Conservation (phyloP, 2,113 vertebrate genomes). For the Ceyx margarethae region DNA sequence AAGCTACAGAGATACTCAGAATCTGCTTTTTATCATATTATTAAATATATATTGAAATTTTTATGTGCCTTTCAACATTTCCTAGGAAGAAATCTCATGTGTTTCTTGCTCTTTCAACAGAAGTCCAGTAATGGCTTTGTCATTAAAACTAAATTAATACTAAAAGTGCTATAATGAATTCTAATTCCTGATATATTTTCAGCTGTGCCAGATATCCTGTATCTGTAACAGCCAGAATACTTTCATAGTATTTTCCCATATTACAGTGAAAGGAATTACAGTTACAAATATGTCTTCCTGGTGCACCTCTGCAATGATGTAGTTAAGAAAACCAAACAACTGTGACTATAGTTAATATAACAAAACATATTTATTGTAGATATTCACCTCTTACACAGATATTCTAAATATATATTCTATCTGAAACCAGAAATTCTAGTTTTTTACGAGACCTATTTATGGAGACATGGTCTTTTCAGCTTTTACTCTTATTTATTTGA, state of each 20-base stretch:
- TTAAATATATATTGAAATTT: background rate
- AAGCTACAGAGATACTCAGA: background rate
- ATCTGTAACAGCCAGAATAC: background rate
- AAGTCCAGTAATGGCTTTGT: background rate
- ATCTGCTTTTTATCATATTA: background rate
- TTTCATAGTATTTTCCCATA: background rate
- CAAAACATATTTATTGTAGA: conserved; percentile 1
- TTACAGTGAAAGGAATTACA: background rate
- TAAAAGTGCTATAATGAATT: background rate
- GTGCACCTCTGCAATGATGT: background rate
- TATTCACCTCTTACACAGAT: conserved; percentile 22
- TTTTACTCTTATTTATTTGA: background rate
- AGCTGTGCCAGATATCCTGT: background rate
- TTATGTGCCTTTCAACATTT: conserved; percentile 56
- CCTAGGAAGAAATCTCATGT: background rate
- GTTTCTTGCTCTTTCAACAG: background rate
- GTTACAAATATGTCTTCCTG: conserved; percentile 5
- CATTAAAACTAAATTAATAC: background rate
- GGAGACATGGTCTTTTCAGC: background rate
- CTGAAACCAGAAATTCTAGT: conserved; percentile 39
- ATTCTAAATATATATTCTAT: conserved; percentile 5
- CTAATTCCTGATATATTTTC: background rate
- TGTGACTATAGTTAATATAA: background rate
- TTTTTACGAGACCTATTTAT: conserved; percentile 30
- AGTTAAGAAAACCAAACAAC: background rate